Percentiles rank a stretch among this genome's conserved stretches.
Conservation (phyloP, 2,113 vertebrate species). For the Rhinoptilus africanus region DNA sequence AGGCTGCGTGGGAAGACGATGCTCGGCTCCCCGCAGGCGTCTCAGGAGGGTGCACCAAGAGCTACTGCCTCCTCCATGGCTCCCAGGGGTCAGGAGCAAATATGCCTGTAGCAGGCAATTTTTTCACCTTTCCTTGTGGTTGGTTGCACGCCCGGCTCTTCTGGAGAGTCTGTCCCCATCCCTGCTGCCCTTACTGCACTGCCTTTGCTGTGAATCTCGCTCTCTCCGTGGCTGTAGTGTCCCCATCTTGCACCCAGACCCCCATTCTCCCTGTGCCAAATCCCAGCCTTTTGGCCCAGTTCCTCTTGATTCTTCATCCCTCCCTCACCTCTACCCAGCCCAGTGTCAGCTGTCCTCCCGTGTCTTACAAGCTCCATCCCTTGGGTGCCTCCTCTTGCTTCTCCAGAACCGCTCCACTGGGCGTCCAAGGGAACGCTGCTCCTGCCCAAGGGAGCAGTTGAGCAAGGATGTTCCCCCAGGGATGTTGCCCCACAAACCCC, state of each 20-base stretch:
- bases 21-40: background rate
- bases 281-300: background rate
- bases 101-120: background rate
- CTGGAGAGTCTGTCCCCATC: background rate
- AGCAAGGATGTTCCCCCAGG: background rate
- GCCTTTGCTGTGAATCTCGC: accelerated
- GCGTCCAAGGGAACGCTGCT: background rate
- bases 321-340: background rate
- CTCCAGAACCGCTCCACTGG: accelerated
- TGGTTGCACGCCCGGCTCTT: background rate
- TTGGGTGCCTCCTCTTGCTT: background rate
- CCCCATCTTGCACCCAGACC: background rate
- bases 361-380: background rate
- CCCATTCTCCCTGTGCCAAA: background rate
- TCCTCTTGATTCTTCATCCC: background rate
- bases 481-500: accelerated
- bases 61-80: background rate
- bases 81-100: background rate
- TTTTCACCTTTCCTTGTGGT: background rate
- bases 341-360: background rate
- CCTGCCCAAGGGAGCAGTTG: background rate
- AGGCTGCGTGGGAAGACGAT: background rate
- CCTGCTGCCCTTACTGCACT: accelerated
- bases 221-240: background rate
- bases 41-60: background rate